Base-by-base conservation (phyloP, 2,888 invertebrate species). In the Eristalis tenax region DNA sequence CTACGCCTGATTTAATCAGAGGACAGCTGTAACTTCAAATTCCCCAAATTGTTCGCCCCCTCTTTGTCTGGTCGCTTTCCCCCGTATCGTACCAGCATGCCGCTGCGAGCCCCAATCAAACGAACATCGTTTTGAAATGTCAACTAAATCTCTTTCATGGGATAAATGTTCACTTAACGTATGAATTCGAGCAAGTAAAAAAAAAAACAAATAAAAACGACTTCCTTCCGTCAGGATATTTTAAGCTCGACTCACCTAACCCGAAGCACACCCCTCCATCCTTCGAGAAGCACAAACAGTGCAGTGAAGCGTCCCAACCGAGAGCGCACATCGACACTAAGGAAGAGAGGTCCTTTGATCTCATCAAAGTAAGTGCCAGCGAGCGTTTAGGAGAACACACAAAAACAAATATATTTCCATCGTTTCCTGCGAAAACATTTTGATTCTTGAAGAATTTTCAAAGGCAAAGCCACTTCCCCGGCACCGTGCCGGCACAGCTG, bases 291-390 rank as follows among this genome's bases (percentile, higher is more conserved):
- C 4, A n/a, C n/a, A n/a, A 15, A 43, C 59, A 59, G 18, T 8
- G 18, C 50, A 18, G 50, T 18, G 18, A 50, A 50, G 4, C 18
- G 50, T 50, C 50, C 50, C 18, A 50, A 6, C 18, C 50, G 8
- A 18, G 8, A 18, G 50, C 18, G 50, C 50, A 50, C 18, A n/a
- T 8, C 18, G 18, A 32, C 32, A 32, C 50, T 8, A 18, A 18
- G 50, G n/a, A 18, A 18, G n/a, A 50, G 50, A 18, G 50, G 57
- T 11, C 23, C 79, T 79, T 79, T 79, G 79, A 79, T 79, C 71
- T 73, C 73, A 71, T 79, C 79, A 73, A 73, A 79, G 73, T 73
- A 68, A 79, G 66, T 79, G 71, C n/a, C 73, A 73, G 66, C 66
- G 59, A 71, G 65, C 70, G 65, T 79, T 79, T 79, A 66, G 68